phyloP scores from a whole-genome alignment of 2,113 vertebrate species.

The Leucopsar rothschildi region DNA sequence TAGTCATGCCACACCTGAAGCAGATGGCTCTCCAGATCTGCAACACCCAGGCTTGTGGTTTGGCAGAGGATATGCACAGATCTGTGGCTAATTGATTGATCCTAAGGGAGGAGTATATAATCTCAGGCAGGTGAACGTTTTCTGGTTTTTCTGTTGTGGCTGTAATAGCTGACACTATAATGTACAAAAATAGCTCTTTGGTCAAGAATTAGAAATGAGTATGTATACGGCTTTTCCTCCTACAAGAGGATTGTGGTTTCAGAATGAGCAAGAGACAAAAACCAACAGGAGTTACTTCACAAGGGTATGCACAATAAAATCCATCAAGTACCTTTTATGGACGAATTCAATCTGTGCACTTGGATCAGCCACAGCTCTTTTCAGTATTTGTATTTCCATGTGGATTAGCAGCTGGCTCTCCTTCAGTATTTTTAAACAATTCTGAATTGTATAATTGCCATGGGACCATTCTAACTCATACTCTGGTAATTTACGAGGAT shows the following conservation, averaged over 20 bases:
- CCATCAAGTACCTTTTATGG: neutral
- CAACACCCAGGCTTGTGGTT: neutral
- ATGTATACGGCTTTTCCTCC: neutral
- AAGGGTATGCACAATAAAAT: neutral
- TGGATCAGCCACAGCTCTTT: constrained; percentile 17
- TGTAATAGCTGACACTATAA: neutral
- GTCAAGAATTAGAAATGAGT: neutral
- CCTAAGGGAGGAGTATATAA: neutral
- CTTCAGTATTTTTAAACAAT: constrained; percentile 33
- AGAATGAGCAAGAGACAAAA: neutral
- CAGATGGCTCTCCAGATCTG: neutral
- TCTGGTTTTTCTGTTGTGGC: neutral
- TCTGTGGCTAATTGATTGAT: neutral
- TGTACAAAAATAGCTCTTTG: neutral
- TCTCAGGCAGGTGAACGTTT: neutral
- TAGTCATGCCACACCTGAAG: neutral
- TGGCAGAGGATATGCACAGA: neutral
- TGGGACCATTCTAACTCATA: constrained; percentile 11
- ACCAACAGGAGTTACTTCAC: neutral
- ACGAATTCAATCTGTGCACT: constrained; percentile 5
- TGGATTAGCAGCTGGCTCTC: constrained; percentile 45
- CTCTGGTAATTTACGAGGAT: neutral
- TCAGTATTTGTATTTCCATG: constrained; percentile 17
- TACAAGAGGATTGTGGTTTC: neutral
- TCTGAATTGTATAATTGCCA: constrained; percentile 13